Evolutionary conservation across 2,888 invertebrate genomes (phyloP).

Genomic region (Tricholauxania praeusta): DNA sequence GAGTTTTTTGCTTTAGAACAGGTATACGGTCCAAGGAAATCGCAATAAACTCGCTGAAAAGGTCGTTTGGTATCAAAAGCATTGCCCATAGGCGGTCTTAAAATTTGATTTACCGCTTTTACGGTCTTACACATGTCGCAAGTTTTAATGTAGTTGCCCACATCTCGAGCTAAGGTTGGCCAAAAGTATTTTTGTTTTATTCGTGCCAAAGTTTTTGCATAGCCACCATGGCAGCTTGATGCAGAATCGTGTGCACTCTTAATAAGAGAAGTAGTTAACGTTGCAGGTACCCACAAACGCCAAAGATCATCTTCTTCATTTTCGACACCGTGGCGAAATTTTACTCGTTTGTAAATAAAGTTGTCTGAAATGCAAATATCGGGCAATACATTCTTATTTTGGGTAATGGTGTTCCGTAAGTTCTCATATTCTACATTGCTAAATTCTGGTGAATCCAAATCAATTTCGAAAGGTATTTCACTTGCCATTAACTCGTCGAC

Average conservation of each 20-base stretch:
- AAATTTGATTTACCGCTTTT: background rate
- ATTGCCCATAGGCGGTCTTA: background rate
- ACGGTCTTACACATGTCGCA: conserved; percentile 1
- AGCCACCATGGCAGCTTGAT: conserved; percentile 35
- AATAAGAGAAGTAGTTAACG: background rate
- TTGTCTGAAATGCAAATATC: conserved; percentile 6
- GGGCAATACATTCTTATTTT: background rate
- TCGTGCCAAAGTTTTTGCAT: conserved; percentile 36
- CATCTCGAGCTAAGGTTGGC: background rate
- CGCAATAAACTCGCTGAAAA: background rate
- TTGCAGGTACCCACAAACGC: conserved; percentile 16
- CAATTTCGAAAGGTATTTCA: background rate
- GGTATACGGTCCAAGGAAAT: conserved; percentile 41
- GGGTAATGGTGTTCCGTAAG: background rate
- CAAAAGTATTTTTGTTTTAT: background rate
- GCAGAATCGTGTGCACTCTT: conserved; percentile 7
- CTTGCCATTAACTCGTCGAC: conserved; percentile 3
- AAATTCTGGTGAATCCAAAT: conserved; percentile 8
- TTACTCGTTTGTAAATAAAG: conserved; percentile 5
- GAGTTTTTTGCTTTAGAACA: conserved; percentile 24
- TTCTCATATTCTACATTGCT: background rate
- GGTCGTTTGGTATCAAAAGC: background rate
- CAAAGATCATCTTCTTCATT: background rate
- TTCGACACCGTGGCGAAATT: background rate
- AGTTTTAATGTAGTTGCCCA: background rate